Evolutionary conservation across 2,113 vertebrate genomes (phyloP), one percentile per base, ranked within the genome.

Genomic region (Anhinga rufa): DNA sequence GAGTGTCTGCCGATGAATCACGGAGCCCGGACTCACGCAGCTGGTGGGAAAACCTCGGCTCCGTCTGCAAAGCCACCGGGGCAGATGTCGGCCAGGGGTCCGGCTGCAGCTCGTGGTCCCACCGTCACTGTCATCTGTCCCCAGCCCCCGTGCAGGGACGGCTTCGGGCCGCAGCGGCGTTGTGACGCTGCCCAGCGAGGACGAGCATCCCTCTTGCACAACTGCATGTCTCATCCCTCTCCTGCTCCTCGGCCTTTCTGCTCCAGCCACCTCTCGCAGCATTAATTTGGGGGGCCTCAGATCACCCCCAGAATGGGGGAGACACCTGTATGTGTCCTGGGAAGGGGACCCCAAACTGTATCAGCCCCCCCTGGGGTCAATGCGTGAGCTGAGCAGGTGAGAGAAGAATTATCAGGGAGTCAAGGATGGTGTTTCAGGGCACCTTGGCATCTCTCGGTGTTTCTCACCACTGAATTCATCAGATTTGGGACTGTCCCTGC

Each of bases 111-210:
- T 57, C 21, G 0, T 3, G 36, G 77, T 62, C 60, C 81, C 57
- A 5, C 57, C 40, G 49, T 17, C 49, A 5, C 58, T 14, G 58
- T 36, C 61, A 12, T 14, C 71, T n/a, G 69, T 61, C 81, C 71
- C 83, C 52, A 58, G 44, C 29, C 62, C 62, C 52, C 10, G 1
- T 0, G 0, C 22, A 26, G 78, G 46, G 90, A 70, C 2, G 15
- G 34, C 17, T 34, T 54, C 1, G 0, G 76, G 62, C 22, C 36
- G 1, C 0, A 1, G 38, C 1, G 3, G 10, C 4, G 2, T 34
- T 66, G 55, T 0, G 6, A 40, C 65, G 13, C 48, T 76, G 82
- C 78, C 55, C 69, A 34, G 55, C 2, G 6, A 92, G 72, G 69
- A 46, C 4, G 3, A 86, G 72, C 86, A 82, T 82, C 82, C 64